Percentiles rank a stretch among this genome's conserved stretches.
Evolutionary conservation across 64 coral and sea anemone genomes (phyloP).

Genomic region (Actinia tenebrosa): DNA sequence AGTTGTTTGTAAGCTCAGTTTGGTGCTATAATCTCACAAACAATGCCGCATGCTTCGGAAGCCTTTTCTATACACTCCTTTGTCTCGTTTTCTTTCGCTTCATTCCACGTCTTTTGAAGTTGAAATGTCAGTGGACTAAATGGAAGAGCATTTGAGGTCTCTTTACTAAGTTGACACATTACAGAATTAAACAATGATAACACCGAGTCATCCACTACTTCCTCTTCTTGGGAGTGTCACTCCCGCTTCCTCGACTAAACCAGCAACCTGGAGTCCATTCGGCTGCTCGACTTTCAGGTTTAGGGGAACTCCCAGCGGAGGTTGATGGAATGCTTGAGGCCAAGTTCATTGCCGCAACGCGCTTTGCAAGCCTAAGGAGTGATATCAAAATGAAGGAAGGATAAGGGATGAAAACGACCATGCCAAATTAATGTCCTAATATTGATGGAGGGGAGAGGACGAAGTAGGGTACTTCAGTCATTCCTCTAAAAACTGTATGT

Average conservation of each 20-base stretch:
- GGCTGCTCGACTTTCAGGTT: conserved; percentile 11
- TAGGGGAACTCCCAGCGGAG: conserved; percentile 18
- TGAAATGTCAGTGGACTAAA: conserved; percentile 19
- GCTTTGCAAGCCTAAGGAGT: conserved; percentile 44
- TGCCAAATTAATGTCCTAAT: too few relatives aligned
- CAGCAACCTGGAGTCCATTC: conserved; percentile 46
- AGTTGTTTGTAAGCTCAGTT: conserved; percentile 29
- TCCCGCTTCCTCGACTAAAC: conserved; percentile 7
- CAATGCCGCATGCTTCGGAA: conserved; percentile 39
- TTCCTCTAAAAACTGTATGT: too few relatives aligned
- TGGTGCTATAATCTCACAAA: conserved; percentile 53
- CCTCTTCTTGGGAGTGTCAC: conserved; percentile 46
- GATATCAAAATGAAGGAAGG: conserved; percentile 7
- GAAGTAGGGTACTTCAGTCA: too few relatives aligned
- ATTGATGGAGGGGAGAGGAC: too few relatives aligned
- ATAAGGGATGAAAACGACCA: not conserved
- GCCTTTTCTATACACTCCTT: conserved; percentile 28
- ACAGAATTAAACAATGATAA: conserved; percentile 35
- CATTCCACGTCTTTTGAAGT: conserved; percentile 28
- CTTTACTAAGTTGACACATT: conserved; percentile 25
- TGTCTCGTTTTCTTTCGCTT: conserved; percentile 22
- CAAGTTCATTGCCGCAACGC: conserved; percentile 54
- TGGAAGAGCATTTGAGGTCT: not conserved
- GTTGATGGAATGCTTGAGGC: conserved; percentile 23
- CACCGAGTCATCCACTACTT: conserved; percentile 1